Conservation (phyloP, 2,113 vertebrate species). For the Megaptera novaeangliae region DNA sequence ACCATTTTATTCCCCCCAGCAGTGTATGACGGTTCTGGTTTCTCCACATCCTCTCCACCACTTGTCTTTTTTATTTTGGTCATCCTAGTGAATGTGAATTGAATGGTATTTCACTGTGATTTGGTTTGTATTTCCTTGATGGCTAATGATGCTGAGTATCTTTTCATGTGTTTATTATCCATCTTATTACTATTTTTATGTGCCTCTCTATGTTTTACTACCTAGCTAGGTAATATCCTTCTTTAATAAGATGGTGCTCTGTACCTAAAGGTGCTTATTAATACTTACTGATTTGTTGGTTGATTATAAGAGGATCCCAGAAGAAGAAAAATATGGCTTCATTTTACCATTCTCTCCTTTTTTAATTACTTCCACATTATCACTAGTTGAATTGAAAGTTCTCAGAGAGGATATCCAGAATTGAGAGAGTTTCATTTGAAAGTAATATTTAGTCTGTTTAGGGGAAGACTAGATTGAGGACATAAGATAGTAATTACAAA, state of each 20-base stretch:
- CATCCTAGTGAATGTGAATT: background rate
- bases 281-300: constrained; percentile 12
- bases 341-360: background rate
- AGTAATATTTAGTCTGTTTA: constrained; percentile 5
- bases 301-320: background rate
- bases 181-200: background rate
- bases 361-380: background rate
- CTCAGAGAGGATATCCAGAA: background rate
- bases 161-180: background rate
- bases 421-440: background rate
- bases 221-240: background rate
- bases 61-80: constrained; percentile 11
- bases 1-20: background rate
- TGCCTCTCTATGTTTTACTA: background rate
- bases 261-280: background rate
- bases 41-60: background rate
- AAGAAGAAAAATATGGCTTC: background rate
- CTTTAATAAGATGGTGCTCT: background rate
- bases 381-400: background rate
- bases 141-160: background rate
- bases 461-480: background rate
- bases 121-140: background rate
- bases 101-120: background rate
- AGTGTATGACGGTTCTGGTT: background rate
- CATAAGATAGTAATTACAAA: constrained; percentile 19